Evolutionary conservation across 1,140 invertebrate genomes (phyloP).

Genomic region (Chymomyza costata): DNA sequence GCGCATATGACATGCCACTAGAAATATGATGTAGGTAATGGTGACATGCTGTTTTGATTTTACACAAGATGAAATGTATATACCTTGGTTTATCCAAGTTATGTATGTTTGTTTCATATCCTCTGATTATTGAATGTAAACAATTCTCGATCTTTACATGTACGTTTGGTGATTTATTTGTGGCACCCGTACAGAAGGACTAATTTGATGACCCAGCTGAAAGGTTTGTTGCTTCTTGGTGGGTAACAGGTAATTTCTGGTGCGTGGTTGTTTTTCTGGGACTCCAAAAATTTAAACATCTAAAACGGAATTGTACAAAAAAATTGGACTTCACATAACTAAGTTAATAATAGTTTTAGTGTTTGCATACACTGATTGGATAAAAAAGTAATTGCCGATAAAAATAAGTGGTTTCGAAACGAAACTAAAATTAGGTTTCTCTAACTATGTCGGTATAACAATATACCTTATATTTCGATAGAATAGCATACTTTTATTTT

Average conservation of each 20-base stretch:
- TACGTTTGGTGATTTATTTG: conserved; percentile 44
- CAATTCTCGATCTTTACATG: conserved; percentile 57
- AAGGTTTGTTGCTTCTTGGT: conserved; percentile 59
- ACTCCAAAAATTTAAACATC: background rate
- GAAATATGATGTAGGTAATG: too few relatives aligned
- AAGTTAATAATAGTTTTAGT: too few relatives aligned
- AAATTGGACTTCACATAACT: too few relatives aligned
- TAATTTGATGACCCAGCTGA: conserved; percentile 5
- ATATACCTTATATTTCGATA: too few relatives aligned
- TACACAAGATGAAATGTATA: conserved; percentile 4
- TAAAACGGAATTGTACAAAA: too few relatives aligned
- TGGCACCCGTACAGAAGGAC: conserved; percentile 21
- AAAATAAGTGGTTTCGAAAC: too few relatives aligned
- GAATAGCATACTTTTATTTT: too few relatives aligned
- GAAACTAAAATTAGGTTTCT: too few relatives aligned
- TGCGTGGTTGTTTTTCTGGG: background rate
- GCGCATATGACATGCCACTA: conserved; percentile 11
- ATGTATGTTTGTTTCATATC: conserved; percentile 8
- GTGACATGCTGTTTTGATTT: too few relatives aligned
- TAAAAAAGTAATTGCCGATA: too few relatives aligned
- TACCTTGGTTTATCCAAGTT: background rate
- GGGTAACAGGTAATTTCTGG: conserved; percentile 25
- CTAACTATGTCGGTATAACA: too few relatives aligned
- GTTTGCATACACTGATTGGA: too few relatives aligned
- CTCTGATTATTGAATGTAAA: conserved; percentile 40